Evolutionary conservation across 2,797 vertebrate species (phyloP), one percentile per base, ranked within the genome.

Genomic region (Acanthurus lineatus): DNA sequence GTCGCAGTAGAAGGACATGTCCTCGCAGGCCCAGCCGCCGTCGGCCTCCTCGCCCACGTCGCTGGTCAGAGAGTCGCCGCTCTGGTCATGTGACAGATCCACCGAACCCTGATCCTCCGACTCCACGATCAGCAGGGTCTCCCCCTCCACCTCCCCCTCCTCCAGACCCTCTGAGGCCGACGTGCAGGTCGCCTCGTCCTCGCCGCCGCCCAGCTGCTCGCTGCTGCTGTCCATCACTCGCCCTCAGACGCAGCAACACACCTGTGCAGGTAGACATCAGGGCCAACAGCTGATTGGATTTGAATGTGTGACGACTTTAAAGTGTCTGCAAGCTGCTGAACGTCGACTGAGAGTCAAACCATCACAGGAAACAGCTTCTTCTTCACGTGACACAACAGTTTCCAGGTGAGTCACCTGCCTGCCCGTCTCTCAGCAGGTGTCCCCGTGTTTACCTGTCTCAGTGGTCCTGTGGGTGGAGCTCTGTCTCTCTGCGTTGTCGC

Each of bases 81-180:
- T 99, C 86, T 99, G 98, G 91, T 99, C 98, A 0, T 99, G 98
- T 0, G 98, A 99, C 49, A 99, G 95, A 83, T 99, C 98, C 81
- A 98, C 97, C 0, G 98, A 99, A 0, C 96, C 97, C 93, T 98
- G 98, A 83, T 99, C 98, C 91, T 99, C 97, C 0, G 97, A 98
- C 84, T 99, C 97, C 0, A 99, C 98, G 0, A 99, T 98, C 16
- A 99, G 91, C 32, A 99, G 96, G 0, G 98, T 99, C 91, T 99
- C 98, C 0, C 98, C 97, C 91, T 99, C 98, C 89, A 99, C 98
- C 89, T 99, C 98, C 0, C 98, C 98, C 74, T 99, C 98, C 86
- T 99, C 98, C 94, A 99, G 91, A 0, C 98, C 98, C 83, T 99
- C 98, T 0, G 97, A 99, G n/a, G 96, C 95, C 0, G 97, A 97